A percentile compares a stretch with the other conserved stretches of the same genome.
Evolutionary conservation across 1,140 invertebrate species (phyloP).

Genomic region (Drosophila guanche): DNA sequence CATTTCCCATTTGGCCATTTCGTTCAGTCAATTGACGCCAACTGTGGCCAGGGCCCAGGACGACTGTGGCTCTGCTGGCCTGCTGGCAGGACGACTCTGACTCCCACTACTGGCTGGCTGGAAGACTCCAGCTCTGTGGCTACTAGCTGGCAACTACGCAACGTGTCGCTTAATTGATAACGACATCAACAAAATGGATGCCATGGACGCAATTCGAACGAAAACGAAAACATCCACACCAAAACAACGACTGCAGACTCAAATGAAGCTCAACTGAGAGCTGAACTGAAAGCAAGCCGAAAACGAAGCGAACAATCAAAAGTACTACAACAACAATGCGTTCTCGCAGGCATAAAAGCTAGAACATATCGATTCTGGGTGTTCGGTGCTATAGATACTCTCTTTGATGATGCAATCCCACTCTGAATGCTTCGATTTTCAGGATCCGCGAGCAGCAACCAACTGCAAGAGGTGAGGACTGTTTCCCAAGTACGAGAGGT

Average conservation of each 20-base stretch:
- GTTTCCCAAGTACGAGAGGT: too few species aligned
- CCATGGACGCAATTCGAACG: slow-evolving; percentile 61
- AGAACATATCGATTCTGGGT: background rate
- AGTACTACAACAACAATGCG: slow-evolving; percentile 31
- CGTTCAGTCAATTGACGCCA: slow-evolving; percentile 66
- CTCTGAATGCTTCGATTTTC: too few species aligned
- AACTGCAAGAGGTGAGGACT: too few species aligned
- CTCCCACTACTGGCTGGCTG: background rate
- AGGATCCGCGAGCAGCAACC: too few species aligned
- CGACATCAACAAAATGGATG: slow-evolving; percentile 77
- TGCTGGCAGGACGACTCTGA: background rate
- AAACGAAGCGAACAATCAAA: slow-evolving; percentile 36
- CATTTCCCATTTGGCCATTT: slow-evolving; percentile 50
- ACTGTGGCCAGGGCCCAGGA: slow-evolving; percentile 41
- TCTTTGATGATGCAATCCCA: too few species aligned
- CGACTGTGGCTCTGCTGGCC: background rate
- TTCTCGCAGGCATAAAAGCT: slow-evolving; percentile 8
- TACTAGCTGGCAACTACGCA: slow-evolving; percentile 56
- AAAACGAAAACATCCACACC: slow-evolving; percentile 36
- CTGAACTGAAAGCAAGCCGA: slow-evolving; percentile 22
- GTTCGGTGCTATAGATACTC: too few species aligned
- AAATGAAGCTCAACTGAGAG: slow-evolving; percentile 15
- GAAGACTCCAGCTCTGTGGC: background rate
- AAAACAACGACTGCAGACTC: slow-evolving; percentile 22
- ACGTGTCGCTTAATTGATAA: slow-evolving; percentile 79